Evolutionary conservation across 2,797 vertebrate species (phyloP).

Genomic region (Emydoidea blandingii): DNA sequence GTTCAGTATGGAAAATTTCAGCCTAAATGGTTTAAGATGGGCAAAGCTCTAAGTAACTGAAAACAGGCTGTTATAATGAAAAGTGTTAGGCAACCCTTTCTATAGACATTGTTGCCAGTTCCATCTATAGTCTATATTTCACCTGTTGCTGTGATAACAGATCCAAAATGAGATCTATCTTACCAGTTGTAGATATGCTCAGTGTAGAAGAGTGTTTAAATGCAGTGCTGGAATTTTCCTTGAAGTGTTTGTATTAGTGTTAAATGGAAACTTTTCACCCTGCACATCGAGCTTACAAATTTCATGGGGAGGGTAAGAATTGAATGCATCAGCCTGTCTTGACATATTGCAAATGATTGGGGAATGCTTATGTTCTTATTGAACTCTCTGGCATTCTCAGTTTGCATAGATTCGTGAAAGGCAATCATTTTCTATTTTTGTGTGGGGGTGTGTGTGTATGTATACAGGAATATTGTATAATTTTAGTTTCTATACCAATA

Average conservation of each 20-base stretch:
- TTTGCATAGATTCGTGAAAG: not conserved
- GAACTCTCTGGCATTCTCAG: not conserved
- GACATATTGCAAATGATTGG: not conserved
- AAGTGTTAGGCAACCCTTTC: not conserved
- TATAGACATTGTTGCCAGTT: not conserved
- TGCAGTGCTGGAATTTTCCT: too few species aligned
- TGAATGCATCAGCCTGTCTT: not conserved
- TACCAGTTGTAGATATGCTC: too few species aligned
- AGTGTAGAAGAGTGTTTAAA: too few species aligned
- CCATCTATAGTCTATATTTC: not conserved
- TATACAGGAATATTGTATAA: too few species aligned
- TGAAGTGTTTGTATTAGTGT: too few species aligned
- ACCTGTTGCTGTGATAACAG: not conserved
- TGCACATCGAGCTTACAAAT: too few species aligned
- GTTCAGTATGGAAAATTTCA: not conserved
- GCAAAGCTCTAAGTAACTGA: not conserved
- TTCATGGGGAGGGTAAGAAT: too few species aligned
- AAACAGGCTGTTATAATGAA: not conserved
- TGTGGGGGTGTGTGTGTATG: too few species aligned
- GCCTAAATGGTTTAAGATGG: not conserved
- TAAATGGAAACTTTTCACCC: too few species aligned
- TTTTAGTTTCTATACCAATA: not conserved
- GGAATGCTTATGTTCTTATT: not conserved
- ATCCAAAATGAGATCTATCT: too few species aligned
- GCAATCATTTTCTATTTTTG: not conserved